Evolutionary conservation across 2,888 invertebrate genomes (phyloP), one percentile per base, ranked within the genome.

Genomic region (Pyrgus malvae): DNA sequence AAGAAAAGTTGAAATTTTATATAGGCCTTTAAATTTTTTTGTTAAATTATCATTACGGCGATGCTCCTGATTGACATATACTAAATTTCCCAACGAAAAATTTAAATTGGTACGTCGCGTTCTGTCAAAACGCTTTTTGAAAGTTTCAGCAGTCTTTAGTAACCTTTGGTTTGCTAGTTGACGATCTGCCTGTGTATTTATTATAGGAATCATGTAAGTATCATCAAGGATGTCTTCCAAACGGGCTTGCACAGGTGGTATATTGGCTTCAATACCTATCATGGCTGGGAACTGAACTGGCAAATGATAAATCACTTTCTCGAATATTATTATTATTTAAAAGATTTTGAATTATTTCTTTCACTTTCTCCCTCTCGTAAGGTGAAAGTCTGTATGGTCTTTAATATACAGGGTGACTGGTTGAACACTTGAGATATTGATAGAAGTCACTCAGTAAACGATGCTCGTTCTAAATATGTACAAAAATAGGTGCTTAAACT

Each of bases 201-300:
- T 6, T 8, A 9, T 29, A 3, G n/a, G 1, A 6, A 7, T 7
- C 35, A 16, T 16, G 8, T 19, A 31, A n/a, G n/a, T n/a, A 7
- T 2, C 1, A 44, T 4, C 2, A 33, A 11, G n/a, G 6, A 45
- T 1, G 4, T 33, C 33, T 21, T 33, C 21, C 7, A 45, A 19
- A 11, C 12, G 16, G 1, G 35, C 11, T 23, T 46, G 46, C 1
- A 46, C n/a, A 12, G 4, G 12, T 12, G 45, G 16, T 8, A 45
- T 45, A 21, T 45, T 45, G 7, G 17, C 33, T 8, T 45, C 12
- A 8, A 16, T 9, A 2, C 56, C 59, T 3, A 56, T 53, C 8
- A 59, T 60, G 8, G 64, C 60, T n/a, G 65, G 38, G 1, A 67
- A 64, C 51, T 1, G 64, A 65, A 25, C 60, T 65, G 0, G 65